A percentile compares a stretch with the other conserved stretches of the same genome.
phyloP scores from a whole-genome alignment of 2,888 invertebrate species.

The Steinernema carpocapsae region DNA sequence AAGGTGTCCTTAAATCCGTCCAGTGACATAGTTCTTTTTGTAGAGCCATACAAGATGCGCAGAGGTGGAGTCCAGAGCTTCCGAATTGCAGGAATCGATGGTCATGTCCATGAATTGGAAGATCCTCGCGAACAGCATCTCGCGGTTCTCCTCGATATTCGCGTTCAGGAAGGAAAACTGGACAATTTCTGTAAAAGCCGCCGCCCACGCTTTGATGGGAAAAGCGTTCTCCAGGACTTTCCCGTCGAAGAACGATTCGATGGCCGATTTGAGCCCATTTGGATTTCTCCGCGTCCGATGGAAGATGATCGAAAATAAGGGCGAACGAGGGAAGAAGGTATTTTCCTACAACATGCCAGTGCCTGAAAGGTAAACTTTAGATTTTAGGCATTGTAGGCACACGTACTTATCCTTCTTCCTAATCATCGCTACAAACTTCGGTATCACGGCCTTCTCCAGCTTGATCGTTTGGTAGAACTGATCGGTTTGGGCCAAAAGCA shows the following conservation, averaged over 20 bases:
- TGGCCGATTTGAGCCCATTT: slow-evolving; percentile 36
- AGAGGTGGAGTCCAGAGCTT: background rate
- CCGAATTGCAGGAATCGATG: background rate
- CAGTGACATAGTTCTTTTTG: slow-evolving; percentile 14
- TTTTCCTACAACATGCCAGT: slow-evolving; percentile 42
- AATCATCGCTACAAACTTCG: slow-evolving; percentile 51
- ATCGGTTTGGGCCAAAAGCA: slow-evolving; percentile 37
- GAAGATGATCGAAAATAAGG: slow-evolving; percentile 37
- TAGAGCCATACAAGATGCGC: background rate
- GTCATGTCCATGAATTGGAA: background rate
- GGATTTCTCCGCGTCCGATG: slow-evolving; percentile 4
- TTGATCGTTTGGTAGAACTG: slow-evolving; percentile 46
- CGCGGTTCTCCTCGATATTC: background rate
- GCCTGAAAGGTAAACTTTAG: slow-evolving; percentile 29
- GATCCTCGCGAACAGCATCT: background rate
- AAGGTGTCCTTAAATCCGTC: background rate
- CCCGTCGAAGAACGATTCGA: slow-evolving; percentile 47
- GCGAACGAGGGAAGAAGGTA: slow-evolving; percentile 37
- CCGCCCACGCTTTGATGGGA: background rate
- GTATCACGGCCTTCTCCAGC: slow-evolving; percentile 51
- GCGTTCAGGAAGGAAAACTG: slow-evolving; percentile 4
- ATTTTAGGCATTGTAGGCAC: background rate
- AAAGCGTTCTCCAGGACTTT: slow-evolving; percentile 29
- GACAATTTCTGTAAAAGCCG: background rate
- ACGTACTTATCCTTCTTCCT: slow-evolving; percentile 51